A percentile compares a stretch with the other conserved stretches of the same genome.
Evolutionary conservation across 2,113 vertebrate species (phyloP).

Genomic region (Zosterops hypoxanthus): DNA sequence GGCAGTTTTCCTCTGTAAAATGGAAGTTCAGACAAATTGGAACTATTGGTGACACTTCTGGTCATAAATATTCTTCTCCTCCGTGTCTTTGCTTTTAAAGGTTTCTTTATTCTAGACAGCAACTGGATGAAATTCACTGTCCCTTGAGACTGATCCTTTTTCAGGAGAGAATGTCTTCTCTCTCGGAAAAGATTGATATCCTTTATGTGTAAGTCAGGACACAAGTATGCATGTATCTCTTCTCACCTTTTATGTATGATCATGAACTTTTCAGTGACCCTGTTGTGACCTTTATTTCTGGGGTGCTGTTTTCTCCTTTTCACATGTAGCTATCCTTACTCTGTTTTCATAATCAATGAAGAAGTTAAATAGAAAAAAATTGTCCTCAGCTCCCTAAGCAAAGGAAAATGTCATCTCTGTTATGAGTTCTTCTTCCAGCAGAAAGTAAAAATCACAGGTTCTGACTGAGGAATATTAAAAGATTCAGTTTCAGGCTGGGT

Average conservation of each 20-base stretch:
- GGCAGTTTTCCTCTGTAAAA: neutral
- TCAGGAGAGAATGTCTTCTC: neutral
- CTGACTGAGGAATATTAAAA: neutral
- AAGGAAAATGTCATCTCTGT: neutral
- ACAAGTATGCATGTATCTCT: neutral
- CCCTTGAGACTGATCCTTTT: neutral
- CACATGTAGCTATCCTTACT: neutral
- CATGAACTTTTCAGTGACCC: neutral
- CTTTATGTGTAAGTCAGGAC: neutral
- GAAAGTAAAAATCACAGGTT: neutral
- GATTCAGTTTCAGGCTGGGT: neutral
- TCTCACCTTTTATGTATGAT: neutral
- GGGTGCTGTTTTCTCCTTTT: neutral
- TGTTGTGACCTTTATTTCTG: slow-evolving; percentile 11
- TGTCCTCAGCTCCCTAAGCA: neutral
- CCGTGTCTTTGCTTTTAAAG: neutral
- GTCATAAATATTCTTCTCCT: neutral
- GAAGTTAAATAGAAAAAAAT: neutral
- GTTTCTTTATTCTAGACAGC: neutral
- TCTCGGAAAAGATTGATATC: neutral
- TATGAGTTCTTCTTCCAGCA: neutral
- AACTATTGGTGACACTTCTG: neutral
- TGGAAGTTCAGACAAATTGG: neutral
- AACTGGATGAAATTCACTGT: neutral
- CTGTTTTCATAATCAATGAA: slow-evolving; percentile 2